Base-by-base conservation (phyloP, 2,888 invertebrate genomes). In the Chymomyza caudatula region DNA sequence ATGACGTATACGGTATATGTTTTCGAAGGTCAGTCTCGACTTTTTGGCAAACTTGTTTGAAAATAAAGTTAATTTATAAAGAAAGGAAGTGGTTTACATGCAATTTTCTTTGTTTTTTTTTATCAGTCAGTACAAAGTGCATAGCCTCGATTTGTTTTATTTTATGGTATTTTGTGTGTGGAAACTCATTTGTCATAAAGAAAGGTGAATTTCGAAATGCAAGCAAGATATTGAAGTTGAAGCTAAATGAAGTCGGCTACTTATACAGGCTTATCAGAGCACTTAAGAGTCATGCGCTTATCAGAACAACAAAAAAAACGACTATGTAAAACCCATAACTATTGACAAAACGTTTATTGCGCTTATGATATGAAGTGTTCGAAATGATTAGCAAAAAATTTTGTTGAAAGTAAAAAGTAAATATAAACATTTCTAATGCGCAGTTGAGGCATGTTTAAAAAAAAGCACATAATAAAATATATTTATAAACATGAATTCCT, bases 161-260 rank as follows among this genome's bases (percentile, higher is more conserved):
- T 68, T 67, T 51, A 20, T 6, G 51, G 47, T n/a, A 44, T 17
- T 71, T 64, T 54, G 52, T 68, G 49, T 67, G 51, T 71, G 55
- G 65, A 51, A 76, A 65, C 71, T 63, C 85, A 79, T 85, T 80
- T 77, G 79, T 79, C 83, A 77, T 73, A 60, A 44, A 56, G 52
- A 69, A 68, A 71, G 65, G 62, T 63, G 22, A 65, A 68, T 85
- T 78, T 77, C 74, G 51, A 81, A 74, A 79, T 77, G 67, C 56
- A 29, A 29, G 22, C 37, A 74, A 74, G 63, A 64, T 37, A 54
- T 49, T 11, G 42, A 55, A 62, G n/a, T n/a, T 23, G 59, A 53
- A 65, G n/a, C 47, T 22, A 51, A 69, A 63, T 51, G 51, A 37
- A 44, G 42, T 57, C n/a, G n/a, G n/a, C n/a, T n/a, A 54, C 44